phyloP scores from a whole-genome alignment of 2,113 vertebrate genomes.

The Malaclemys terrapin region DNA sequence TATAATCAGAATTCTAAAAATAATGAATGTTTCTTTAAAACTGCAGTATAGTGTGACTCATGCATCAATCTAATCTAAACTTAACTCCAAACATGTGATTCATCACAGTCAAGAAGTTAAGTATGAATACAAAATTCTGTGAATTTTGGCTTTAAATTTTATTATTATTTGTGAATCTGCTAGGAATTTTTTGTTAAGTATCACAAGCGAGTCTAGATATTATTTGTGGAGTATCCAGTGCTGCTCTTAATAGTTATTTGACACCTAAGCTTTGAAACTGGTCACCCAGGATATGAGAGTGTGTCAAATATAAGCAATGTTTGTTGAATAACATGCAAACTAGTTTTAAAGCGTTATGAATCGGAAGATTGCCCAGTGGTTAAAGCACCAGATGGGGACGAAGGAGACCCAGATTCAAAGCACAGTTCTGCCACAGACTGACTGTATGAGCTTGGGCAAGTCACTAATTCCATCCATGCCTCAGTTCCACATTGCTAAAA shows the following conservation, averaged over 20 bases:
- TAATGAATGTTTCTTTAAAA: conserved; percentile 48
- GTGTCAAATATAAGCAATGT: not conserved
- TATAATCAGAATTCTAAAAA: conserved; percentile 68
- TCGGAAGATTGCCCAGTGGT: not conserved
- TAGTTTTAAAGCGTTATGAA: not conserved
- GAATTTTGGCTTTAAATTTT: conserved; percentile 22
- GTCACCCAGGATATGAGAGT: not conserved
- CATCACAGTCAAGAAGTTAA: conserved; percentile 24
- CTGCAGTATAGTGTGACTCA: conserved; percentile 52
- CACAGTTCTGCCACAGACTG: not conserved
- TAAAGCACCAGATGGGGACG: not conserved
- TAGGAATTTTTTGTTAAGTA: conserved; percentile 21
- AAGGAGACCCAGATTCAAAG: not conserved
- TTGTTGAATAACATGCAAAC: not conserved
- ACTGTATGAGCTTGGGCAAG: not conserved
- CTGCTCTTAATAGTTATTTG: not conserved
- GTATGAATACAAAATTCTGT: conserved; percentile 48
- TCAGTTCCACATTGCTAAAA: not conserved
- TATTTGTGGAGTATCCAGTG: not conserved
- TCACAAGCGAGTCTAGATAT: conserved; percentile 4
- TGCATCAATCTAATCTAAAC: conserved; percentile 64
- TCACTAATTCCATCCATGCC: not conserved
- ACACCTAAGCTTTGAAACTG: conserved; percentile 10
- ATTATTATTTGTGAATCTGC: conserved; percentile 31
- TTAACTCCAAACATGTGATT: conserved; percentile 17